phyloP scores from a whole-genome alignment of 2,888 invertebrate genomes.

The Polydrusus pterygomalis region DNA sequence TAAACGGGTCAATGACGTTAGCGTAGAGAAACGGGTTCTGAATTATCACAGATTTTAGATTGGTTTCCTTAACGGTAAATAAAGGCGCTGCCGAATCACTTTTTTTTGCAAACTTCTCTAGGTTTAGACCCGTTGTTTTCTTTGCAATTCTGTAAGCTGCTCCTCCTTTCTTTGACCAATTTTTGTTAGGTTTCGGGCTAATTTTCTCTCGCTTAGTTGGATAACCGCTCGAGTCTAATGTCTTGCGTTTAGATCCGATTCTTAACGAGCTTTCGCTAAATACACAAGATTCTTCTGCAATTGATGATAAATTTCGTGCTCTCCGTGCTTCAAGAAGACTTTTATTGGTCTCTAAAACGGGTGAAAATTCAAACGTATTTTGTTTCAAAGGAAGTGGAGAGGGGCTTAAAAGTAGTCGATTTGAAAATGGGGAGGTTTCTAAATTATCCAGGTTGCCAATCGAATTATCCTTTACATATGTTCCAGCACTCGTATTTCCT shows the following conservation, averaged over 20 bases:
- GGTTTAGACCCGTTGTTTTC: conserved; percentile 58
- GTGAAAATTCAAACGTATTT: conserved; percentile 19
- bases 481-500: conserved; percentile 66
- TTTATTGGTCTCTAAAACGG: conserved; percentile 2
- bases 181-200: conserved; percentile 34
- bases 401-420: neutral
- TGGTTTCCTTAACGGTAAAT: conserved; percentile 49
- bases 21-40: conserved; percentile 64
- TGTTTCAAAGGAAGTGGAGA: conserved; percentile 36
- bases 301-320: conserved; percentile 56
- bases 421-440: conserved; percentile 56
- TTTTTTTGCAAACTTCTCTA: conserved; percentile 41
- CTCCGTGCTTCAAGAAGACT: conserved; percentile 56
- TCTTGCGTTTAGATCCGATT: conserved; percentile 47
- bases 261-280: conserved; percentile 66
- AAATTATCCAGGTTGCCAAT: conserved; percentile 52
- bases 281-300: conserved; percentile 70
- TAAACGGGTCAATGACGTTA: conserved; percentile 64
- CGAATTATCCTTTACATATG: conserved; percentile 62
- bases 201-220: conserved; percentile 39
- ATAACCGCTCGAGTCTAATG: conserved; percentile 4
- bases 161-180: conserved; percentile 60
- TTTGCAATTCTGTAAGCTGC: conserved; percentile 58
- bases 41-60: conserved; percentile 57
- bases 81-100: conserved; percentile 1